Percentiles rank a stretch among this genome's conserved stretches.
Conservation (phyloP, 2,888 invertebrate genomes). For the Macrosoma leucophasiata region DNA sequence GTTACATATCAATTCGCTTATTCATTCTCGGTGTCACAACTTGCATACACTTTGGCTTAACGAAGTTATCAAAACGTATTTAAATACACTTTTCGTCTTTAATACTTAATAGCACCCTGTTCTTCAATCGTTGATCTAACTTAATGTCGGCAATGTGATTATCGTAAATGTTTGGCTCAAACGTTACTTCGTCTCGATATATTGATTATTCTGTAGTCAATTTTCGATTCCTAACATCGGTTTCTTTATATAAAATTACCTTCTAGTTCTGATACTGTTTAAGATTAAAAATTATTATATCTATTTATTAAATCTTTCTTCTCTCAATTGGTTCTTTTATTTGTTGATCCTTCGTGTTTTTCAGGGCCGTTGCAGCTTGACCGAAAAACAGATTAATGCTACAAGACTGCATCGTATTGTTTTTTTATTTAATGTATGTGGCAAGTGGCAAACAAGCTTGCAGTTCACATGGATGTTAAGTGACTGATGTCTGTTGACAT, state of each 20-base stretch:
- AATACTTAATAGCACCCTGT: conserved; percentile 54
- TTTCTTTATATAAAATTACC: conserved; percentile 53
- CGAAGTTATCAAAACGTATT: conserved; percentile 21
- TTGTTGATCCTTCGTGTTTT: conserved; percentile 33
- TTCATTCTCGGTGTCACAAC: conserved; percentile 13
- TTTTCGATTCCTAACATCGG: conserved; percentile 48
- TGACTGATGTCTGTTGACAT: too few species aligned
- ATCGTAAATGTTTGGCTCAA: conserved; percentile 34
- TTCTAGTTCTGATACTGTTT: conserved; percentile 64
- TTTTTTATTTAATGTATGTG: too few species aligned
- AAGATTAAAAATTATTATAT: conserved; percentile 67
- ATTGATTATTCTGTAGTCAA: conserved; percentile 51
- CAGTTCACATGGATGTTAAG: too few species aligned
- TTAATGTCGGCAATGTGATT: conserved; percentile 11
- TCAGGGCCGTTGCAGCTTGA: too few species aligned
- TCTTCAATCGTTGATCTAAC: conserved; percentile 20
- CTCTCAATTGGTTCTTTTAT: conserved; percentile 57
- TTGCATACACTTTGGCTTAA: conserved; percentile 7
- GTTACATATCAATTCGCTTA: conserved; percentile 43
- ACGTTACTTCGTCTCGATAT: conserved; percentile 36
- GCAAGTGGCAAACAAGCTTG: too few species aligned
- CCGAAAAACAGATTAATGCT: too few species aligned
- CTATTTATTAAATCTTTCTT: conserved; percentile 75
- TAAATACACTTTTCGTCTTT: conserved; percentile 31
- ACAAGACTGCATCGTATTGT: too few species aligned